Evolutionary conservation across 2,888 invertebrate genomes (phyloP).

Genomic region (Prenolepis imparis): DNA sequence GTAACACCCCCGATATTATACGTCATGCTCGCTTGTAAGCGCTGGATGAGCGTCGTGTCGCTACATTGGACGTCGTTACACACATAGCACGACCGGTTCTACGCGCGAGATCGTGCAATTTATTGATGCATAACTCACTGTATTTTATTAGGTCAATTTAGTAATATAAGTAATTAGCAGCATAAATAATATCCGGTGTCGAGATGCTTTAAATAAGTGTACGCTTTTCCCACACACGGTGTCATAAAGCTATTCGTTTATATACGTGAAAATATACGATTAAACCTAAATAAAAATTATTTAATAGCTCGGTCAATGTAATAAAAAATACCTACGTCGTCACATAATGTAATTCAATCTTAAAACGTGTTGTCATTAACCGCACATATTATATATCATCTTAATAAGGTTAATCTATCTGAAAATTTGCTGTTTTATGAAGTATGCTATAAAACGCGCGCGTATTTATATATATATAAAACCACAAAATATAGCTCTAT

Average conservation of each 20-base stretch:
- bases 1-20: conserved; percentile 38
- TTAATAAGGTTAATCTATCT: conserved; percentile 37
- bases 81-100: conserved; percentile 44
- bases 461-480: neutral
- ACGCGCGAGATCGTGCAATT: conserved; percentile 37
- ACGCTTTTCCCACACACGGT: conserved; percentile 5
- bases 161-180: conserved; percentile 47
- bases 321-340: conserved; percentile 24
- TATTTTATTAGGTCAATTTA: conserved; percentile 56
- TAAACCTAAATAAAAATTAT: conserved; percentile 13
- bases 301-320: conserved; percentile 33
- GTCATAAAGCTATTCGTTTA: conserved; percentile 30
- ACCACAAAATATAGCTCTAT: neutral
- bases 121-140: conserved; percentile 46
- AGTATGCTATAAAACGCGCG: neutral
- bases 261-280: neutral
- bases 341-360: conserved; percentile 6
- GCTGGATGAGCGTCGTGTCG: conserved; percentile 30
- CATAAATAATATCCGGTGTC: conserved; percentile 42
- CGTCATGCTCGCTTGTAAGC: conserved; percentile 21
- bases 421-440: neutral
- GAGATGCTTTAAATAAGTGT: conserved; percentile 39
- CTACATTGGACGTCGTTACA: conserved; percentile 34
- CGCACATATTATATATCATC: neutral
- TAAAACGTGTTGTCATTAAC: conserved; percentile 13